Conservation (phyloP, 2,113 vertebrate genomes). For the Apeltes quadracus region DNA sequence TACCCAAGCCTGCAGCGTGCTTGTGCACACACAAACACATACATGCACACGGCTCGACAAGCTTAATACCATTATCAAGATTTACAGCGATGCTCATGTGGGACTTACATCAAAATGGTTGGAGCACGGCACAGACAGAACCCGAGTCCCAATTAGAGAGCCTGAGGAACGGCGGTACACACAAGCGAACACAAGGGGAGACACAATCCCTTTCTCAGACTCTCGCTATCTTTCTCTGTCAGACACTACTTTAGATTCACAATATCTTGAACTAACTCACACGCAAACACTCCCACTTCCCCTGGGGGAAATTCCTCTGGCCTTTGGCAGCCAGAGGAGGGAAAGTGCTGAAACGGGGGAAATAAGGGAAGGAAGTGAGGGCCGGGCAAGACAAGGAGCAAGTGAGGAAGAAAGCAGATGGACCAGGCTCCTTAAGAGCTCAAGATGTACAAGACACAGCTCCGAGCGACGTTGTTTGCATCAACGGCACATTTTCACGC, state of each 20-base stretch:
- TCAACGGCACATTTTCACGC: conserved; percentile 17
- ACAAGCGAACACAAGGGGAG: conserved; percentile 16
- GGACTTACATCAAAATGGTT: conserved; percentile 73
- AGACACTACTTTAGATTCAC: conserved; percentile 68
- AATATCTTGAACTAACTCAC: conserved; percentile 28
- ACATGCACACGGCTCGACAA: conserved; percentile 50
- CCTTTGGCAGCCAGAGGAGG: conserved; percentile 54
- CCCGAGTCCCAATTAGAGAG: conserved; percentile 77
- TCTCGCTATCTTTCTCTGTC: conserved; percentile 63
- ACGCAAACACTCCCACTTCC: conserved; percentile 14
- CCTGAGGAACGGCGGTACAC: conserved; percentile 41
- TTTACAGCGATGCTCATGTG: conserved; percentile 76
- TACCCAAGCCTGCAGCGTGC: conserved; percentile 12
- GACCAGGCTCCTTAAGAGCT: conserved; percentile 56
- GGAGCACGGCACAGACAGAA: conserved; percentile 66
- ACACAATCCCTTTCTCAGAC: conserved; percentile 54
- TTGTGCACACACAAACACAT: background rate
- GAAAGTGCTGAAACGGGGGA: conserved; percentile 66
- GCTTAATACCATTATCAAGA: conserved; percentile 79
- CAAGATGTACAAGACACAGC: conserved; percentile 25
- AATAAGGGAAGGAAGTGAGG: conserved; percentile 56
- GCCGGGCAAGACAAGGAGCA: conserved; percentile 40
- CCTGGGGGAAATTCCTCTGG: conserved; percentile 53
- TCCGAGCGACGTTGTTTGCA: conserved; percentile 17
- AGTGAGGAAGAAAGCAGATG: conserved; percentile 33